These are phyloP conservation scores for Pseudochaenichthys georgianus DNA, from an alignment of 2,797 vertebrate species.

Conservation along the genomic window DNA sequence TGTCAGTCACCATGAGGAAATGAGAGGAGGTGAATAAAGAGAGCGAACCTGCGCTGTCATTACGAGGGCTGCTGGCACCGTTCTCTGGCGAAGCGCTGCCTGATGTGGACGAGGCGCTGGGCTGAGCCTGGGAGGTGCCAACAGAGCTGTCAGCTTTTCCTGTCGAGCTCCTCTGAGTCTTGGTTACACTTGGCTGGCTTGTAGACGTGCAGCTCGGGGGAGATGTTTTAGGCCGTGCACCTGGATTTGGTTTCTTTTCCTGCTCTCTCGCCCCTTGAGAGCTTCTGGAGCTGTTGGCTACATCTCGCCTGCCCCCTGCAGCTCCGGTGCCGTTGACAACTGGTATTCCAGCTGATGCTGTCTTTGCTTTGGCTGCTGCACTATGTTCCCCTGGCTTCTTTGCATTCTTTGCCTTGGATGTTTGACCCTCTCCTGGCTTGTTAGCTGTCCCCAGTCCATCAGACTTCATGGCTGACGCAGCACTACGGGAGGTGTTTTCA, in stretches of 20 bases:
- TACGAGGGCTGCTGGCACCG: conserved; percentile 77
- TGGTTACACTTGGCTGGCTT: conserved; percentile 79
- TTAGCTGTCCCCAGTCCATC: conserved; percentile 90
- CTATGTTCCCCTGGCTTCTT: conserved; percentile 85
- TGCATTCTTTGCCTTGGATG: conserved; percentile 86
- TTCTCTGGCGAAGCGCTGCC: conserved; percentile 84
- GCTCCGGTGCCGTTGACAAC: conserved; percentile 86
- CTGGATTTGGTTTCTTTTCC: conserved; percentile 85
- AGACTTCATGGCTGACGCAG: conserved; percentile 93
- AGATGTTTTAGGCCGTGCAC: conserved; percentile 90
- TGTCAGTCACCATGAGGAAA: conserved; percentile 42
- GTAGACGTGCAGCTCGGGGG: conserved; percentile 76
- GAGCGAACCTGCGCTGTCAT: conserved; percentile 76
- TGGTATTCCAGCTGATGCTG: conserved; percentile 75
- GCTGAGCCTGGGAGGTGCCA: conserved; percentile 71
- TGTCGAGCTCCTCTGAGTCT: conserved; percentile 80
- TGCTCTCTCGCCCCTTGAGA: conserved; percentile 81
- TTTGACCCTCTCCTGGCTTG: conserved; percentile 86
- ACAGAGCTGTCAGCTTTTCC: conserved; percentile 77
- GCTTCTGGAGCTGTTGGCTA: conserved; percentile 80
- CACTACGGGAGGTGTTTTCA: conserved; percentile 67
- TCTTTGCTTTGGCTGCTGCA: conserved; percentile 86
- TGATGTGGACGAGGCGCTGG: conserved; percentile 71
- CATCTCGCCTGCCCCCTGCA: conserved; percentile 77
- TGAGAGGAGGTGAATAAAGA: conserved; percentile 52